Percentiles rank a stretch among this genome's conserved stretches.
phyloP scores from a whole-genome alignment of 2,888 invertebrate species.

The Oxycera nigricornis region DNA sequence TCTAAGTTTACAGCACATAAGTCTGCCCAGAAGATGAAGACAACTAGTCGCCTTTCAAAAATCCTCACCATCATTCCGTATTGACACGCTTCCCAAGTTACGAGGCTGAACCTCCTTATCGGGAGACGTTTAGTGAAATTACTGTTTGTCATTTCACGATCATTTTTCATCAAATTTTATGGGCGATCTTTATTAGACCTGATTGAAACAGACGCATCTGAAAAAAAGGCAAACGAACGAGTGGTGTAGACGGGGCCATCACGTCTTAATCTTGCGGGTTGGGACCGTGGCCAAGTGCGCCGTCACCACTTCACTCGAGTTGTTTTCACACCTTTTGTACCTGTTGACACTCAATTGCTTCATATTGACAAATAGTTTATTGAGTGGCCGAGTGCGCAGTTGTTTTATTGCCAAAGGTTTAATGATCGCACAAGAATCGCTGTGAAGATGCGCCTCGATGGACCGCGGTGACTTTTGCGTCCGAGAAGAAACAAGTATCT shows the following conservation, averaged over 20 bases:
- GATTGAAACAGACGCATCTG: constrained; percentile 10
- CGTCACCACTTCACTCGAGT: constrained; percentile 29
- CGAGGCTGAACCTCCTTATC: constrained; percentile 29
- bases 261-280: constrained; percentile 28
- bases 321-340: constrained; percentile 36
- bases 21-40: constrained; percentile 10
- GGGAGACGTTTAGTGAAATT: constrained; percentile 21
- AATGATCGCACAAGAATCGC: constrained; percentile 28
- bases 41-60: constrained; percentile 13
- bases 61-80: neutral
- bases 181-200: constrained; percentile 35
- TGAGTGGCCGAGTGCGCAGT: constrained; percentile 5
- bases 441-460: neutral
- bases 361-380: constrained; percentile 29
- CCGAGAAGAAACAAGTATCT: neutral
- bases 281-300: constrained; percentile 18
- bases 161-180: constrained; percentile 36
- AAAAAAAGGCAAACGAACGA: neutral
- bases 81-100: constrained; percentile 11
- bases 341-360: constrained; percentile 34
- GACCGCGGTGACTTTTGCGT: neutral
- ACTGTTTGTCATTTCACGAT: constrained; percentile 37
- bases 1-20: neutral
- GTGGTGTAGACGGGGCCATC: constrained; percentile 1
- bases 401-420: constrained; percentile 36